Conservation (phyloP, 2,888 invertebrate genomes). For the Latheticus oryzae region DNA sequence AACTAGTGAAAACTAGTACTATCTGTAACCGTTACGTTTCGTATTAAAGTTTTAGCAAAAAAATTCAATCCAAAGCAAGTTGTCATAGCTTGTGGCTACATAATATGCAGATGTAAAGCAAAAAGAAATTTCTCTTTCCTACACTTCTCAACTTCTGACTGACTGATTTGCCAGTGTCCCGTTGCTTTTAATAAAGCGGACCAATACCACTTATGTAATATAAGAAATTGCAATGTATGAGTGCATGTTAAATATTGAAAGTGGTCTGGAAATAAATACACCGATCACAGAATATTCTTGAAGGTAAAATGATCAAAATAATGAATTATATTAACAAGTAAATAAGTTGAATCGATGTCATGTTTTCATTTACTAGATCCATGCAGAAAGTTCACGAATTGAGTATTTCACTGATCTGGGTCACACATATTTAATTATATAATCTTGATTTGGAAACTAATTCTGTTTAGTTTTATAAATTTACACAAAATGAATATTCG, state of each 20-base stretch:
- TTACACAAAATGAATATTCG: too few species aligned
- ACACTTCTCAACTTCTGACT: too few species aligned
- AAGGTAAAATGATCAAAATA: too few species aligned
- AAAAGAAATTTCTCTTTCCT: constrained; percentile 32
- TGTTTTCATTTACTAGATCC: background rate
- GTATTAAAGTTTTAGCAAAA: too few species aligned
- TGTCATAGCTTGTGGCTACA: constrained; percentile 11
- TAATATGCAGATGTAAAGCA: constrained; percentile 22
- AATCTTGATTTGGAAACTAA: constrained; percentile 14
- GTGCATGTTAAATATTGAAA: constrained; percentile 10
- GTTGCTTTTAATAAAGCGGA: too few species aligned
- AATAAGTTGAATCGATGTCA: too few species aligned
- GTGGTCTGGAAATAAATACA: constrained; percentile 17
- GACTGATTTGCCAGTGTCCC: constrained; percentile 5
- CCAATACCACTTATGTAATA: constrained; percentile 15
- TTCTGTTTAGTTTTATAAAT: too few species aligned
- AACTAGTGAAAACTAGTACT: too few species aligned
- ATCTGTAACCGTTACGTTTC: too few species aligned
- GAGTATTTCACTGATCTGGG: constrained; percentile 13
- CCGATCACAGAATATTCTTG: too few species aligned
- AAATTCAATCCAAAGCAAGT: too few species aligned
- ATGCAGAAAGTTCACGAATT: constrained; percentile 9
- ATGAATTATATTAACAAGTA: too few species aligned
- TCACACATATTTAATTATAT: constrained; percentile 21
- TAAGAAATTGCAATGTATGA: constrained; percentile 11